phyloP scores from a whole-genome alignment of 2,113 vertebrate species.

The Progne subis region DNA sequence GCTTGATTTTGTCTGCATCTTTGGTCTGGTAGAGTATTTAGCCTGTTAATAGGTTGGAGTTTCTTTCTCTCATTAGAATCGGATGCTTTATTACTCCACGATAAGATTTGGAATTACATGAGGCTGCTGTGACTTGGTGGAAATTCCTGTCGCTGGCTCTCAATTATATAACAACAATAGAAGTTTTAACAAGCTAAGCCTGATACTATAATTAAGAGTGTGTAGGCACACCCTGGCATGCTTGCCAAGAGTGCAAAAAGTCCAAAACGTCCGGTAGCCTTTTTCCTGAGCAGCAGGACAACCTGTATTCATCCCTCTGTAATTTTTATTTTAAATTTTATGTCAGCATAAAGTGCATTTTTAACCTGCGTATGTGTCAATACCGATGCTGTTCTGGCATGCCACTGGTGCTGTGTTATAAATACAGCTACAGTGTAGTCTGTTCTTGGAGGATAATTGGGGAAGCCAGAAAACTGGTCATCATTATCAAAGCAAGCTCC shows the following conservation, averaged over 20 bases:
- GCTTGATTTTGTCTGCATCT: neutral
- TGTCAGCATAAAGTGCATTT: neutral
- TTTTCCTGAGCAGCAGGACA: neutral
- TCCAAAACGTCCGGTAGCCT: neutral
- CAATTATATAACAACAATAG: neutral
- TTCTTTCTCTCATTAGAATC: neutral
- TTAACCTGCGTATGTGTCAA: neutral
- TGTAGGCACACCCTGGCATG: neutral
- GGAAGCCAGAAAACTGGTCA: neutral
- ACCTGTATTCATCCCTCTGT: neutral
- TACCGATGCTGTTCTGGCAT: accelerated
- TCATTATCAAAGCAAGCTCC: neutral
- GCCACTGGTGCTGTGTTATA: neutral
- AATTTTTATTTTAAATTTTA: neutral
- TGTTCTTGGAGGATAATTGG: neutral
- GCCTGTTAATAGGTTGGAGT: neutral
- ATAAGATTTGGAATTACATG: neutral
- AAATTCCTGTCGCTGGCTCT: neutral
- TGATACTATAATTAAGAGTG: slow-evolving; percentile 16
- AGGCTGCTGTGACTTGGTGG: neutral
- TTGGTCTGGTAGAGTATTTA: neutral
- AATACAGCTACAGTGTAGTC: neutral
- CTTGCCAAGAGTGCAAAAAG: neutral
- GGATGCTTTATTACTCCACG: neutral
- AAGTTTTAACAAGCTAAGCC: slow-evolving; percentile 18